Evolutionary conservation across 2,888 invertebrate genomes (phyloP).

Genomic region (Mythimna pallens): DNA sequence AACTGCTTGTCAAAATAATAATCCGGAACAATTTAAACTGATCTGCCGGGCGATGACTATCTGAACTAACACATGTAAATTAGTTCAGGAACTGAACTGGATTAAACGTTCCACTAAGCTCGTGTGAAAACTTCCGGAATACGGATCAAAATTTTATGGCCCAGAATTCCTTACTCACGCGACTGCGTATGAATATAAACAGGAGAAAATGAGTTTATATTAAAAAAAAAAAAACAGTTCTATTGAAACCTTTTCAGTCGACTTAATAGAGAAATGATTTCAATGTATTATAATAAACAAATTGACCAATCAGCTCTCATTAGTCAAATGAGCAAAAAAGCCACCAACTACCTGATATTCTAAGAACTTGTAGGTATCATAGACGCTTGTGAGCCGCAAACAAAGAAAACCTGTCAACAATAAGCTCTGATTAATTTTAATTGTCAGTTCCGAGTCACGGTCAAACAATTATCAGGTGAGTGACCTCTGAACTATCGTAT

Average conservation of each 20-base stretch:
- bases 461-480: conserved; percentile 74
- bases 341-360: not conserved
- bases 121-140: conserved; percentile 29
- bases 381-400: conserved; percentile 46
- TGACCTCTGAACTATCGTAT: conserved; percentile 81
- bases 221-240: not conserved
- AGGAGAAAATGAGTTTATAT: not conserved
- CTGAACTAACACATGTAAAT: conserved; percentile 26
- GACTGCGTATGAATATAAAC: not conserved
- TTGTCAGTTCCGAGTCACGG: conserved; percentile 70
- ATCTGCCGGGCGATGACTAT: conserved; percentile 12
- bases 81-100: conserved; percentile 11
- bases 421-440: conserved; percentile 73
- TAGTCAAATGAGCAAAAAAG: not conserved
- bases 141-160: conserved; percentile 3
- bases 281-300: not conserved
- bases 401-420: conserved; percentile 70
- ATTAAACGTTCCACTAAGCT: conserved; percentile 1
- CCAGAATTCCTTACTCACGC: conserved; percentile 17
- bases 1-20: conserved; percentile 9
- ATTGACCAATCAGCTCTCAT: not conserved
- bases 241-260: not conserved
- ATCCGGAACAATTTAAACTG: conserved; percentile 22
- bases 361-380: conserved; percentile 16
- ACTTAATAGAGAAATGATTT: not conserved